Evolutionary conservation across 2,113 vertebrate species (phyloP).

Genomic region (Xyliphius kryptos): DNA sequence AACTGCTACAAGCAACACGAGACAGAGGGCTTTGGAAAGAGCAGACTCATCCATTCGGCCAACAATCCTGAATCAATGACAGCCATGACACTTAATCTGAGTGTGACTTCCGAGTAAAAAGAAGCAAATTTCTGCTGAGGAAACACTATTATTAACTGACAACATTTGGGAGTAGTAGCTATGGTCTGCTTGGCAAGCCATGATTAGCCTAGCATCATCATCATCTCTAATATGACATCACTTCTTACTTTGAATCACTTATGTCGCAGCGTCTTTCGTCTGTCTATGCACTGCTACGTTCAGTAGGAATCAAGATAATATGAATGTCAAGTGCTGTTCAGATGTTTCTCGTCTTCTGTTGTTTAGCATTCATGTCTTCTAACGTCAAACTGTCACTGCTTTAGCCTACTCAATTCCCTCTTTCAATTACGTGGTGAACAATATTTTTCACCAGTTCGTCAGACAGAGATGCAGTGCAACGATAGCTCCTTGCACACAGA

Average conservation of each 20-base stretch:
- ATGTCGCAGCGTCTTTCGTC: not conserved
- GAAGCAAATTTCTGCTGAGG: too few species aligned
- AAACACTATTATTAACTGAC: not conserved
- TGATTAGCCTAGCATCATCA: not conserved
- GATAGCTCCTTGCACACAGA: constrained; percentile 2
- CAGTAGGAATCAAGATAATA: not conserved
- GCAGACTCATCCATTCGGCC: too few species aligned
- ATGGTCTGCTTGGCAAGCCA: not conserved
- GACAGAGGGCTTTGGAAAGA: too few species aligned
- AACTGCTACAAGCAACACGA: too few species aligned
- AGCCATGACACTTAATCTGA: too few species aligned
- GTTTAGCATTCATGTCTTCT: constrained; percentile 8
- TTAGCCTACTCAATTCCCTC: constrained; percentile 5
- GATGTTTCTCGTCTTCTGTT: constrained; percentile 5
- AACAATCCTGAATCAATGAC: too few species aligned
- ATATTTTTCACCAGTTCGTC: constrained; percentile 20
- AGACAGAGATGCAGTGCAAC: constrained; percentile 7
- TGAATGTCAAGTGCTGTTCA: constrained; percentile 3
- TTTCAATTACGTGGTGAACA: constrained; percentile 21
- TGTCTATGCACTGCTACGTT: not conserved
- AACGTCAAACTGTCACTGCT: constrained; percentile 15
- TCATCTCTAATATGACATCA: not conserved
- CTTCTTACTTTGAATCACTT: not conserved
- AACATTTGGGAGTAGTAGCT: not conserved
- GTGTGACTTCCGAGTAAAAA: too few species aligned